Conservation (phyloP, 2,888 invertebrate genomes). For the Apodemia mormo region DNA sequence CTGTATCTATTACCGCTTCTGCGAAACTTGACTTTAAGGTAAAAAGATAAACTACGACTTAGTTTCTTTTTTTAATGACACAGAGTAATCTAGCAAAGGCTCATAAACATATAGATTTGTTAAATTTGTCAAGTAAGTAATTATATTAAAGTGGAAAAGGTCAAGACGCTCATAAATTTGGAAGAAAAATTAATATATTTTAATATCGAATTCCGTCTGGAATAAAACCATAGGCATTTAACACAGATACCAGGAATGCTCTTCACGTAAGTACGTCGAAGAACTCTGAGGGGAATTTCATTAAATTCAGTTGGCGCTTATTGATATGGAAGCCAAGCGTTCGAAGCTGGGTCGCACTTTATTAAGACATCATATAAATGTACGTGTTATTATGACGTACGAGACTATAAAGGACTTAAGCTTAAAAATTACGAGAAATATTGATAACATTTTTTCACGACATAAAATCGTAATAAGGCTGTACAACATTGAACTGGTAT, state of each 20-base stretch:
- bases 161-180: constrained; percentile 6
- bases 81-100: too few relatives aligned
- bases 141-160: background rate
- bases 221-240: constrained; percentile 36
- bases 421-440: constrained; percentile 19
- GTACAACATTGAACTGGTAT: background rate
- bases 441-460: background rate
- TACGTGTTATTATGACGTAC: constrained; percentile 72
- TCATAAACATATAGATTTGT: background rate
- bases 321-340: constrained; percentile 73
- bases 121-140: background rate
- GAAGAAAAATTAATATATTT: constrained; percentile 18
- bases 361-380: constrained; percentile 77
- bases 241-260: constrained; percentile 36
- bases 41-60: too few relatives aligned
- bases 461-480: background rate
- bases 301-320: constrained; percentile 57
- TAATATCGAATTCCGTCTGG: constrained; percentile 14
- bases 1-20: too few relatives aligned
- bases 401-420: constrained; percentile 5
- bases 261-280: constrained; percentile 38
- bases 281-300: constrained; percentile 44
- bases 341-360: constrained; percentile 69
- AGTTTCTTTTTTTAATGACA: too few relatives aligned
- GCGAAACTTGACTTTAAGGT: too few relatives aligned